Base-by-base conservation (phyloP, 2,113 vertebrate genomes). In the Gasterosteus aculeatus region DNA sequence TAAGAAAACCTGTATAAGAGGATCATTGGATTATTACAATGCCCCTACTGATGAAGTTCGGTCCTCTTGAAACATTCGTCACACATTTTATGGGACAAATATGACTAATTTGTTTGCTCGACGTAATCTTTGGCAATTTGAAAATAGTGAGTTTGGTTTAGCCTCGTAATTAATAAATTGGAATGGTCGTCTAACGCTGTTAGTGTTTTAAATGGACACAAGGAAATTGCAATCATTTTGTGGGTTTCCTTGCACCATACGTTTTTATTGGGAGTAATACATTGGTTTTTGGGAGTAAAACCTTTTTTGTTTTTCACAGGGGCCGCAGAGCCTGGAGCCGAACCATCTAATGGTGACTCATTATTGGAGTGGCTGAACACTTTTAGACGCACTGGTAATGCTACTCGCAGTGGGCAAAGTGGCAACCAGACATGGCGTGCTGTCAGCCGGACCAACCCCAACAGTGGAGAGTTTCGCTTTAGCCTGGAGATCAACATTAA, bases 401-500 rank as follows among this genome's bases (percentile, higher is more conserved):
- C 96, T 31, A 97, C 96, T 51, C 96, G 95, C 71, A 99, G 97
- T 1, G 97, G 97, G 14, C 97, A 98, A 87, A 98, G 95, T 41
- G 97, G 97, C 72, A 98, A 98, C 90, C 97, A 98, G 85, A 98
- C 95, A 10, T 98, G 97, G 97, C 96, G 97, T 56, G 96, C 96
- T 0, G 97, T 98, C 89, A 99, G 97, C 85, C 96, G 95, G 87
- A 97, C 96, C 57, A 98, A 98, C 84, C 97, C 96, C 0, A 96
- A 95, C 91, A 98, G 95, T 11, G 96, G 97, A 33, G 97, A 98
- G 81, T 99, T 98, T 75, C 94, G 96, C 19, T 98, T 99, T 91
- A 98, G 97, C 87, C 93, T 98, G 31, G 97, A 99, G 93, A 98
- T 99, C 84, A 97, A 98, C 83, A 96, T 98, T 87, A 98, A 97